Conservation (phyloP, 2,797 vertebrate genomes). For the Loris lydekkerianus region DNA sequence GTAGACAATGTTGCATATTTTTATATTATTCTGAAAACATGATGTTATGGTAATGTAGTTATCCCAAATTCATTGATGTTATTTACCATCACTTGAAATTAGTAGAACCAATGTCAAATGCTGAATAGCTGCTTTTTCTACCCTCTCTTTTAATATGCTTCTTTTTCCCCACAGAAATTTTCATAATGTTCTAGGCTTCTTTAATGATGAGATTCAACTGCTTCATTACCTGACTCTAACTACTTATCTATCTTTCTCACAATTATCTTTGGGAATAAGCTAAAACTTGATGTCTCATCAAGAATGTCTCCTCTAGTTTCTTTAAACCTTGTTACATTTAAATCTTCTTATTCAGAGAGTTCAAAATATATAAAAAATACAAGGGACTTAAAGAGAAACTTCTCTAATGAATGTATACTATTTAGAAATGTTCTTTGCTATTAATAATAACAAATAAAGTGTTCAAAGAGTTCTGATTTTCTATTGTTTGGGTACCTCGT, state of each 20-base stretch:
- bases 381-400: too few relatives aligned
- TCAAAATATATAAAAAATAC: not conserved
- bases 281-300: not conserved
- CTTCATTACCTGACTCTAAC: conserved; percentile 26
- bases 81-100: not conserved
- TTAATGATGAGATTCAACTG: not conserved
- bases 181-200: not conserved
- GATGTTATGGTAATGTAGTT: not conserved
- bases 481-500: not conserved
- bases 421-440: too few relatives aligned
- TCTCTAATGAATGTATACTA: too few relatives aligned
- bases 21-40: conserved; percentile 32
- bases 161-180: not conserved
- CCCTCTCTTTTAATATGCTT: not conserved
- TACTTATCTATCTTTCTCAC: not conserved
- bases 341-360: not conserved
- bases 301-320: not conserved
- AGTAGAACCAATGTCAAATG: not conserved
- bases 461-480: too few relatives aligned
- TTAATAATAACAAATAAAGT: too few relatives aligned
- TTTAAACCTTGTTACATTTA: conserved; percentile 37
- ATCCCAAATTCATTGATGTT: not conserved
- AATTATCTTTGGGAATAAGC: conserved; percentile 21
- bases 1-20: not conserved
- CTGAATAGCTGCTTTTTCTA: not conserved